Evolutionary conservation across 1,140 invertebrate species (phyloP).

Genomic region (Coptotermes formosanus): DNA sequence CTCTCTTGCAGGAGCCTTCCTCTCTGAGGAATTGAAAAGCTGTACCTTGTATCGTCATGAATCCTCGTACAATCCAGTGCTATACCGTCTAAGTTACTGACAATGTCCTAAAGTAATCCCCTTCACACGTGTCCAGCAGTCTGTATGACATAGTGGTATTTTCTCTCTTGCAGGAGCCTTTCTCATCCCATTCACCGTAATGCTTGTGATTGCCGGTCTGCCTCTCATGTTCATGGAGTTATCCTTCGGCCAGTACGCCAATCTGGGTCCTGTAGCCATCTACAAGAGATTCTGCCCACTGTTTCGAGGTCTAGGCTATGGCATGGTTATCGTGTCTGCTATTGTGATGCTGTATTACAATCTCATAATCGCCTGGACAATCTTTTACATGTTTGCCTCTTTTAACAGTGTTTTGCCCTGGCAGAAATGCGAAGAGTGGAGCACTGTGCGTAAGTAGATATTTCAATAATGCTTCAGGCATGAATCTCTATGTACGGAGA

Average conservation of each 20-base stretch:
- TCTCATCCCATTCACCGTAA: conserved; percentile 78
- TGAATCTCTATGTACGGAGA: not conserved
- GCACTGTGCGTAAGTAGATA: conserved; percentile 59
- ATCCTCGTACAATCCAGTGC: too few relatives aligned
- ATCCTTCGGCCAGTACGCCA: conserved; percentile 72
- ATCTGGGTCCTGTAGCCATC: conserved; percentile 68
- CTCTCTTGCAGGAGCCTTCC: conserved; percentile 60
- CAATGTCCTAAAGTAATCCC: too few relatives aligned
- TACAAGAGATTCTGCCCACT: conserved; percentile 69
- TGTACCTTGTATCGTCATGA: too few relatives aligned
- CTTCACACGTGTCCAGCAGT: too few relatives aligned
- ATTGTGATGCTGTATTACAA: conserved; percentile 84
- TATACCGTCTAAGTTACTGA: too few relatives aligned
- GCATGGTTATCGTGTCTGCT: conserved; percentile 79
- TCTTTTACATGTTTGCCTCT: conserved; percentile 78
- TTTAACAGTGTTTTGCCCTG: conserved; percentile 70
- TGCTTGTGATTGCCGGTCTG: conserved; percentile 80
- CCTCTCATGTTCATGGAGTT: conserved; percentile 89
- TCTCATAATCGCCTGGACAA: conserved; percentile 82
- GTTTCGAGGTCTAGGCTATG: conserved; percentile 72
- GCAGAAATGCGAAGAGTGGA: conserved; percentile 77
- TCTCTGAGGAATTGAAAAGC: too few relatives aligned
- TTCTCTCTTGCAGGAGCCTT: conserved; percentile 63
- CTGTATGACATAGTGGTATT: not conserved
- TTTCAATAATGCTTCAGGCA: not conserved